These are phyloP conservation scores for Drosophila niveifrons DNA, from an alignment of 2,888 invertebrate species.

Conservation along the genomic window DNA sequence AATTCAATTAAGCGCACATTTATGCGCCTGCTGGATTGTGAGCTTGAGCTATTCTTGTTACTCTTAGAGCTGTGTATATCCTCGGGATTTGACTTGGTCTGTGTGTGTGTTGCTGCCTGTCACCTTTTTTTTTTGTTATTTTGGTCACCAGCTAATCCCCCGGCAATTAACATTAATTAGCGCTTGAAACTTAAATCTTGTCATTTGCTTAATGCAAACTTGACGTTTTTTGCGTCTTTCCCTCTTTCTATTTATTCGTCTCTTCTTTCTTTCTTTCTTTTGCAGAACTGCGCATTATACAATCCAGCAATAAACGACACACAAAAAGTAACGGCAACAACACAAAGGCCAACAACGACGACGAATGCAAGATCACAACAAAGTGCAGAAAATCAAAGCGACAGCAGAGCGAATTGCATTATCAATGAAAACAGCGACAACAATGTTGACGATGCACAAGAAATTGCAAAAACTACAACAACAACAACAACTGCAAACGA, in stretches of 20 bases:
- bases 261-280: slow-evolving; percentile 4
- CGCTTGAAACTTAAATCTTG: slow-evolving; percentile 72
- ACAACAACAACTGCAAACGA: slow-evolving; percentile 40
- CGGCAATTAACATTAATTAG: slow-evolving; percentile 74
- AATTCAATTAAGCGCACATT: slow-evolving; percentile 78
- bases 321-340: slow-evolving; percentile 38
- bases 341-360: slow-evolving; percentile 31
- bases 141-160: slow-evolving; percentile 58
- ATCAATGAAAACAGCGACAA: slow-evolving; percentile 67
- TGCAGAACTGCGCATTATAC: slow-evolving; percentile 67
- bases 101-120: slow-evolving; percentile 18
- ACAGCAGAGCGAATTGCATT: slow-evolving; percentile 69
- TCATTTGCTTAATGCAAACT: slow-evolving; percentile 59
- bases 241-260: slow-evolving; percentile 9
- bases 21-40: slow-evolving; percentile 50
- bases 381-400: slow-evolving; percentile 69
- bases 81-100: slow-evolving; percentile 15
- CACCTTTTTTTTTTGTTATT: slow-evolving; percentile 48
- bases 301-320: slow-evolving; percentile 59
- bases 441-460: slow-evolving; percentile 36
- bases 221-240: slow-evolving; percentile 22
- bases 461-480: slow-evolving; percentile 40
- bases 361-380: slow-evolving; percentile 81
- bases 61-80: slow-evolving; percentile 16
- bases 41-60: slow-evolving; percentile 8